Conservation (phyloP, 2,113 vertebrate genomes). For the Calidris pugnax region DNA sequence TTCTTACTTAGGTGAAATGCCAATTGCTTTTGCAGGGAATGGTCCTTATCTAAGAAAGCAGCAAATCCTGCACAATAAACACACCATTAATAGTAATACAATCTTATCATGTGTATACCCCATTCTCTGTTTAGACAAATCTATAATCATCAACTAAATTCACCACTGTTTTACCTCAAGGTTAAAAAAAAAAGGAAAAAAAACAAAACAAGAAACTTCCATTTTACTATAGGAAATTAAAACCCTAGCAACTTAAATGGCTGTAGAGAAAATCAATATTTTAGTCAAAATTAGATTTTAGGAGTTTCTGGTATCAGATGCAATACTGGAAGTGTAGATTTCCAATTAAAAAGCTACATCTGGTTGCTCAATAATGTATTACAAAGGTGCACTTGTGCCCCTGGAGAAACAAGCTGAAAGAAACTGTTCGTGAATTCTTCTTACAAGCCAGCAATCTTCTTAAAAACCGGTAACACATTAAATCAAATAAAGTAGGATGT, state of each 20-base stretch:
- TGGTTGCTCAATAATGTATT: neutral
- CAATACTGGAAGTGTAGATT: neutral
- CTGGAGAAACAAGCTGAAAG: neutral
- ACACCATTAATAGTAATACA: neutral
- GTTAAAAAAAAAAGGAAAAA: neutral
- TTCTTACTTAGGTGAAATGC: neutral
- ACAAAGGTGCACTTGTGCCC: neutral
- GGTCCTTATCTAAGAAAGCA: neutral
- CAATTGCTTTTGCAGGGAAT: neutral
- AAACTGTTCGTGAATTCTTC: neutral
- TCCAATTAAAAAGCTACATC: neutral
- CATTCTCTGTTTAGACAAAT: neutral
- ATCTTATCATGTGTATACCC: neutral
- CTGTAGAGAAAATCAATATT: neutral
- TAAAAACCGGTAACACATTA: neutral
- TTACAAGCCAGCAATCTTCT: neutral
- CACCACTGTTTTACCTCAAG: neutral
- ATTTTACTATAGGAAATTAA: neutral
- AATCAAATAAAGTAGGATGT: neutral
- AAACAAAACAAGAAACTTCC: neutral
- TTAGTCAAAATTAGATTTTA: neutral
- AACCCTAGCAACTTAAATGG: neutral
- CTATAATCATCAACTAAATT: neutral
- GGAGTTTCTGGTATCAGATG: neutral
- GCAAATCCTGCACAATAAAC: neutral